phyloP scores from a whole-genome alignment of 2,888 invertebrate genomes.

The Opisthograptis luteolata region DNA sequence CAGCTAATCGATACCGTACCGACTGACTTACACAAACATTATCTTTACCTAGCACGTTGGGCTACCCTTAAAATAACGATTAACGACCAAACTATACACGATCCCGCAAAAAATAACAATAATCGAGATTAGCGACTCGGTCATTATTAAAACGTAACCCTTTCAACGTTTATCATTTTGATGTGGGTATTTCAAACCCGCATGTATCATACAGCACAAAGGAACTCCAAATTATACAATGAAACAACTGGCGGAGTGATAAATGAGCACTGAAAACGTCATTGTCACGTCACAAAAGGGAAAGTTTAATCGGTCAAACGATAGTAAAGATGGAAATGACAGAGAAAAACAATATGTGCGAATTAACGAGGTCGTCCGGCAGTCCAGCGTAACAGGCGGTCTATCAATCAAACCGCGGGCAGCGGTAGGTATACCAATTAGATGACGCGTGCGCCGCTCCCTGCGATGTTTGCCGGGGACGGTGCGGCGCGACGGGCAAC shows the following conservation, averaged over 20 bases:
- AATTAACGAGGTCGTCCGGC: constrained; percentile 70
- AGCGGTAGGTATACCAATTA: constrained; percentile 44
- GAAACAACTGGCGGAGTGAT: neutral
- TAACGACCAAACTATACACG: constrained; percentile 14
- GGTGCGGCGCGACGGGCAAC: no score
- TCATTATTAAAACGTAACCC: constrained; percentile 1
- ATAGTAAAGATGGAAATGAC: constrained; percentile 50
- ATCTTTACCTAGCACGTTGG: constrained; percentile 34
- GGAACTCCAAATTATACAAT: constrained; percentile 10
- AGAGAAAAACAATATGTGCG: constrained; percentile 57
- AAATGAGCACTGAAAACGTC: constrained; percentile 4
- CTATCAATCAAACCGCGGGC: constrained; percentile 72
- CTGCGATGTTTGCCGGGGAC: constrained; percentile 56
- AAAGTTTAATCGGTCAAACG: constrained; percentile 9
- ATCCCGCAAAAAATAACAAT: constrained; percentile 11
- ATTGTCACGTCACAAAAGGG: neutral
- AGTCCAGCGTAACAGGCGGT: constrained; percentile 71
- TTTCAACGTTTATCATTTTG: constrained; percentile 2
- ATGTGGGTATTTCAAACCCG: constrained; percentile 2
- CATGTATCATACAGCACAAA: constrained; percentile 11
- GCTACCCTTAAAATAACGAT: constrained; percentile 10
- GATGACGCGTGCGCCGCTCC: constrained; percentile 75
- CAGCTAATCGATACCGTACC: constrained; percentile 64
- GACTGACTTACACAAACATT: constrained; percentile 57
- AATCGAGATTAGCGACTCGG: constrained; percentile 3